Evolutionary conservation across 2,888 invertebrate species (phyloP), one percentile per base, ranked within the genome.

Genomic region (Campoplex capitator): DNA sequence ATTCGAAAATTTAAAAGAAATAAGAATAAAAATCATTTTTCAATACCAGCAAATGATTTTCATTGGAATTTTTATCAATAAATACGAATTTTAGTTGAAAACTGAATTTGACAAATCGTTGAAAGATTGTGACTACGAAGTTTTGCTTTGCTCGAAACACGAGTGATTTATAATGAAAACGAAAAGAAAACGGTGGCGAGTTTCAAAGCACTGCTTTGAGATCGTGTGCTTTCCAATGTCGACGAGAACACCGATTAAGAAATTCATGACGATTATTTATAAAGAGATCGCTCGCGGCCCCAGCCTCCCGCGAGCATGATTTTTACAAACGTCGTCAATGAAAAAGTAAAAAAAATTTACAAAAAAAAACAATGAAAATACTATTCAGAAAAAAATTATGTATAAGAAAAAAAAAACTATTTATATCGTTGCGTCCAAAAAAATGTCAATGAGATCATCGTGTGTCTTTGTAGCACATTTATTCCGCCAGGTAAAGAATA

Each of bases 231-330:
- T 71, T 77, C 16, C 77, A 77, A 77, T 77, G 67, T 77, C 77
- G 67, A 67, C 67, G 77, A 77, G 18, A 54, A 23, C 16, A 67
- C 32, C 71, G 77, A 77, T 67, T 35, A n/a, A 42, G 51, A 74
- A 73, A 77, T 65, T 83, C 51, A 56, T 23, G 48, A 80, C 65
- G 51, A 85, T 82, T 85, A 86, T 77, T 87, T 84, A 73, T 82
- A 76, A 23, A 62, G 80, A 78, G 79, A 83, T 73, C 71, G 88
- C 86, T 88, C 89, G 90, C 90, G 90, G 90, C 89, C 76, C 90
- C 91, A 92, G 88, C 91, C 91, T 91, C 90, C 89, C 88, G 87
- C 89, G 88, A 82, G 90, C 88, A 91, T 80, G 62, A 79, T 23
- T 68, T 67, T 48, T 18, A 80, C 28, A 67, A 67, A 75, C 77